Evolutionary conservation across 2,888 invertebrate species (phyloP).

Genomic region (Sthenelais limicola): DNA sequence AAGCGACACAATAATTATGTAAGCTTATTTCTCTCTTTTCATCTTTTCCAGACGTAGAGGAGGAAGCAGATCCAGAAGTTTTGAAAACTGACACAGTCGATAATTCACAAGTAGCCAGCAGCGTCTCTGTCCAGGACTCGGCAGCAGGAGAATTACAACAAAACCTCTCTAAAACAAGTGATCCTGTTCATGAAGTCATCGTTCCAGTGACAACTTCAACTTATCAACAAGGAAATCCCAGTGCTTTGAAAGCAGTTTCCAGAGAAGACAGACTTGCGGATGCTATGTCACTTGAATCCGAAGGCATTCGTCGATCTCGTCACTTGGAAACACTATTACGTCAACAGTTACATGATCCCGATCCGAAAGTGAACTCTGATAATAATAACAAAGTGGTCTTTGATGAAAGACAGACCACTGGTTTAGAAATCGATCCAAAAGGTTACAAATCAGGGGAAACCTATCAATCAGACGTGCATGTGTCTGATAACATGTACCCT

Average conservation of each 20-base stretch:
- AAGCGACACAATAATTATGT: conserved; percentile 11
- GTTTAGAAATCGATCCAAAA: background rate
- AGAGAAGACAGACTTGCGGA: too few relatives aligned
- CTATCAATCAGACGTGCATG: too few relatives aligned
- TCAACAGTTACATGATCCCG: background rate
- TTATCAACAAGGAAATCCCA: too few relatives aligned
- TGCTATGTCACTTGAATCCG: too few relatives aligned
- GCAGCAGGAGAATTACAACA: background rate
- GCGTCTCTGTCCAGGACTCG: background rate
- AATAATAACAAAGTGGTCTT: background rate
- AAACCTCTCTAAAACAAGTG: too few relatives aligned
- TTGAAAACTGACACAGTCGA: background rate
- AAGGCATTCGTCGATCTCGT: conserved; percentile 8
- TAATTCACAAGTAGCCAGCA: background rate
- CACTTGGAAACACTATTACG: background rate
- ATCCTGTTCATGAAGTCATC: too few relatives aligned
- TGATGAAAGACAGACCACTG: background rate
- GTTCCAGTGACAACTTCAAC: too few relatives aligned
- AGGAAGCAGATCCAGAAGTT: conserved; percentile 2
- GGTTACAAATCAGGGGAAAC: too few relatives aligned
- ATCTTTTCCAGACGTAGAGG: conserved; percentile 31
- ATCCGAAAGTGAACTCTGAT: background rate
- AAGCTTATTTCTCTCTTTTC: conserved; percentile 2
- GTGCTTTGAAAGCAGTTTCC: too few relatives aligned
- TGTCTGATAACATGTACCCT: too few relatives aligned